phyloP scores from a whole-genome alignment of 1,140 invertebrate species.

The Himalopsyche phryganea region DNA sequence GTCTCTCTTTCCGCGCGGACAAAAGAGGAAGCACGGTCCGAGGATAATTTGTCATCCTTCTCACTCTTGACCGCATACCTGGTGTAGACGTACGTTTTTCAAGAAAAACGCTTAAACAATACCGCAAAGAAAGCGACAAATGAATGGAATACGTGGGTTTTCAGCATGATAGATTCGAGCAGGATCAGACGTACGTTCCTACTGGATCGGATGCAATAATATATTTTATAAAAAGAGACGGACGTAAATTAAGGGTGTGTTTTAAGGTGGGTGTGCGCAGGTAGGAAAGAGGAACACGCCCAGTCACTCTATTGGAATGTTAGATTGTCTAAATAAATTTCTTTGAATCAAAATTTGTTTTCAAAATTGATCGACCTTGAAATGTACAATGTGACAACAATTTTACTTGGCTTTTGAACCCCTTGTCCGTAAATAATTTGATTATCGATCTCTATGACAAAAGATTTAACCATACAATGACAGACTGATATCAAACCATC shows the following conservation, averaged over 20 bases:
- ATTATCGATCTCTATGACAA: no score
- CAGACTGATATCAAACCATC: no score
- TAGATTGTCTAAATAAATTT: neutral
- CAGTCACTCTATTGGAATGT: constrained; percentile 3
- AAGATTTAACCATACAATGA: no score
- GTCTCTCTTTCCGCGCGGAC: constrained; percentile 1
- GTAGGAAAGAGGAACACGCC: constrained; percentile 19
- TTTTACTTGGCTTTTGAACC: neutral
- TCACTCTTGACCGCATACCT: constrained; percentile 1
- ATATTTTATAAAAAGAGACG: constrained; percentile 14
- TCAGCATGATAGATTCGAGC: neutral
- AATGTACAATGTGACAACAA: neutral
- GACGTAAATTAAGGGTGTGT: constrained; percentile 10
- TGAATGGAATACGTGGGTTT: constrained; percentile 6
- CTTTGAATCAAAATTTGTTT: neutral
- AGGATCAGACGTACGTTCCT: constrained; percentile 16
- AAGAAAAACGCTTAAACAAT: constrained; percentile 16
- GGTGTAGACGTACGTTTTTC: constrained; percentile 7
- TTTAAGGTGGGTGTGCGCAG: constrained; percentile 14
- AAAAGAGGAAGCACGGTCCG: constrained; percentile 16
- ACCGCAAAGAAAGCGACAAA: constrained; percentile 11
- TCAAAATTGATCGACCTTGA: constrained; percentile 15
- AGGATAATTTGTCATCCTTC: constrained; percentile 20
- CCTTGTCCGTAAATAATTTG: no score
- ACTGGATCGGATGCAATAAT: neutral